Evolutionary conservation across 2,797 vertebrate species (phyloP).

Genomic region (Parauchenoglanis ngamensis): DNA sequence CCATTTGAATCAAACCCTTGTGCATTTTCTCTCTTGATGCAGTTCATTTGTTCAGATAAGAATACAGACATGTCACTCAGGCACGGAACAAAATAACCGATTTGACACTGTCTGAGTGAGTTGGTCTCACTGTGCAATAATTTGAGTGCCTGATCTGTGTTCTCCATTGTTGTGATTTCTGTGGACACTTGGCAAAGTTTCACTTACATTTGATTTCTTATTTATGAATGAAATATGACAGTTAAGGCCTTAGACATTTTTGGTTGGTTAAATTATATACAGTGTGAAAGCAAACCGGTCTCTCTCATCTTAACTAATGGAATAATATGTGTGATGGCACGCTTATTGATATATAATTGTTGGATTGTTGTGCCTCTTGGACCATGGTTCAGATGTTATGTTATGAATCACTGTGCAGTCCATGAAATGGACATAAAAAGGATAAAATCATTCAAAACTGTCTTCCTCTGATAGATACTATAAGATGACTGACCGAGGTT

Average conservation of each 20-base stretch:
- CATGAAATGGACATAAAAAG: not conserved
- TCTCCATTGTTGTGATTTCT: not conserved
- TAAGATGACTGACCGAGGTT: constrained; percentile 66
- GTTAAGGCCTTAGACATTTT: not conserved
- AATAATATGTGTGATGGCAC: not conserved
- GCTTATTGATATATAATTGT: not conserved
- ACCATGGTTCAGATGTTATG: too few relatives aligned
- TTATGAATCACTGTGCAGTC: not conserved
- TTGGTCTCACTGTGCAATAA: not conserved
- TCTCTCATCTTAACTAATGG: not conserved
- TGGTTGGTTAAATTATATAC: not conserved
- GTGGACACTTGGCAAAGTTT: not conserved
- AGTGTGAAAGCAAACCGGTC: not conserved
- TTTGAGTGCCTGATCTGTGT: not conserved
- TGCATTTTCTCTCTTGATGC: not conserved
- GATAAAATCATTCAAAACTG: not conserved
- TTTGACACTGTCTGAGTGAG: not conserved
- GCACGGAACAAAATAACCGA: not conserved
- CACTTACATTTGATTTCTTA: not conserved
- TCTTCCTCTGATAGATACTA: constrained; percentile 67
- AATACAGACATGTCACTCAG: not conserved
- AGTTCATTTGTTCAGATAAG: not conserved
- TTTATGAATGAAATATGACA: not conserved
- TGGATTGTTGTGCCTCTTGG: not conserved
- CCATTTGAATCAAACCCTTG: not conserved